phyloP scores from a whole-genome alignment of 2,797 vertebrate species.

The Pteropus rufus region DNA sequence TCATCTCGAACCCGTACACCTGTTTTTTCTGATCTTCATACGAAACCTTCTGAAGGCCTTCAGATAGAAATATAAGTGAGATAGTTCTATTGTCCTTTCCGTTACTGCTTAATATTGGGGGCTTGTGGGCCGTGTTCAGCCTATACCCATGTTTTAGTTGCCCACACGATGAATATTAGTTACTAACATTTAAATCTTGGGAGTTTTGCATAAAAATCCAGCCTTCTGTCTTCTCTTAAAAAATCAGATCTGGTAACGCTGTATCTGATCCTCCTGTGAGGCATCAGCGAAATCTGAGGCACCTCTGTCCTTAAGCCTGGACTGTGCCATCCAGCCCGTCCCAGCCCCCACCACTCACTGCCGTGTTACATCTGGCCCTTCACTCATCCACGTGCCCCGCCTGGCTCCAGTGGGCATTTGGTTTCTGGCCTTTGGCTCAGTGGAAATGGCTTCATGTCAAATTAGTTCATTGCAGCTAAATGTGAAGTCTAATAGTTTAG shows the following conservation, averaged over 20 bases:
- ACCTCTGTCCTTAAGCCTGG: too few species aligned
- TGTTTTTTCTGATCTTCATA: neutral
- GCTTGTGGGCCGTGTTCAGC: neutral
- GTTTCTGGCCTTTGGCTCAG: neutral
- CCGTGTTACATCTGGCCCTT: fast-evolving
- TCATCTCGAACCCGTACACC: neutral
- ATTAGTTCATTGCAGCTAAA: neutral
- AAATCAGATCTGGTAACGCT: neutral
- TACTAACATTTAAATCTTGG: neutral
- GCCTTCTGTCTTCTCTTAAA: neutral
- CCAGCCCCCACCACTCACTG: neutral
- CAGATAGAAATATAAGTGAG: too few species aligned
- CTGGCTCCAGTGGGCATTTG: neutral
- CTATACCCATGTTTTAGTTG: neutral
- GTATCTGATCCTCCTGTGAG: neutral
- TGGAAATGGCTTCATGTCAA: neutral
- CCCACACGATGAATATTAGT: neutral
- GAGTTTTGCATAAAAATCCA: neutral
- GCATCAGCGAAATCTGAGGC: neutral
- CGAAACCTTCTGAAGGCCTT: neutral
- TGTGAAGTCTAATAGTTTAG: neutral
- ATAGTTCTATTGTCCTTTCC: fast-evolving
- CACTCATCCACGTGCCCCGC: fast-evolving
- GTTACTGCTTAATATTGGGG: neutral
- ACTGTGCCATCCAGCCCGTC: neutral